Conservation (phyloP, 2,113 vertebrate genomes). For the Antechinus flavipes region DNA sequence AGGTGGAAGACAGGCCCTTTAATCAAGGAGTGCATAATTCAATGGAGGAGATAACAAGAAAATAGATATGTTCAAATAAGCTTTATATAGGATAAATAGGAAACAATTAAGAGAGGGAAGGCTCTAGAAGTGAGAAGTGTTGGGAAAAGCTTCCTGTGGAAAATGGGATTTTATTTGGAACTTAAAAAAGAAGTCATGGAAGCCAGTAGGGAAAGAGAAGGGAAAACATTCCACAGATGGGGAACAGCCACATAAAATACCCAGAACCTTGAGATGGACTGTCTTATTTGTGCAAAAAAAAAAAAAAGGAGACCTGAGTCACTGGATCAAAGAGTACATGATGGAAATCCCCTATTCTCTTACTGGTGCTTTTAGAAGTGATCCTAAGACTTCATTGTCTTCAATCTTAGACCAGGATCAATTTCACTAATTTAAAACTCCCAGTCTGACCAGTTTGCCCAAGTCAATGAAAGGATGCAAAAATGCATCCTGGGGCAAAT, state of each 20-base stretch:
- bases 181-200: not conserved
- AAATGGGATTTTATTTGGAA: not conserved
- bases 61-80: not conserved
- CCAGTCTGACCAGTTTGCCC: not conserved
- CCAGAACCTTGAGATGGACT: not conserved
- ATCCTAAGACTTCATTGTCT: not conserved
- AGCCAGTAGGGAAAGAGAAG: not conserved
- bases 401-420: not conserved
- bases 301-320: not conserved
- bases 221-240: not conserved
- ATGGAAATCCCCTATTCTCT: not conserved
- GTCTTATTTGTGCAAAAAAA: not conserved
- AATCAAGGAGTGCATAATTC: not conserved
- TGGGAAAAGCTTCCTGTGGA: not conserved
- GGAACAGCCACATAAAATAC: not conserved
- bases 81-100: not conserved
- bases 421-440: not conserved
- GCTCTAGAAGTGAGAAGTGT: not conserved
- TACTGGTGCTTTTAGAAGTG: not conserved
- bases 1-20: not conserved
- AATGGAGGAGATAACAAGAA: not conserved
- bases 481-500: not conserved
- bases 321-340: not conserved
- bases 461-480: not conserved
- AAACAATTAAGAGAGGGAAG: not conserved